Conservation (phyloP, 2,113 vertebrate genomes). For the Pangasianodon gigas region DNA sequence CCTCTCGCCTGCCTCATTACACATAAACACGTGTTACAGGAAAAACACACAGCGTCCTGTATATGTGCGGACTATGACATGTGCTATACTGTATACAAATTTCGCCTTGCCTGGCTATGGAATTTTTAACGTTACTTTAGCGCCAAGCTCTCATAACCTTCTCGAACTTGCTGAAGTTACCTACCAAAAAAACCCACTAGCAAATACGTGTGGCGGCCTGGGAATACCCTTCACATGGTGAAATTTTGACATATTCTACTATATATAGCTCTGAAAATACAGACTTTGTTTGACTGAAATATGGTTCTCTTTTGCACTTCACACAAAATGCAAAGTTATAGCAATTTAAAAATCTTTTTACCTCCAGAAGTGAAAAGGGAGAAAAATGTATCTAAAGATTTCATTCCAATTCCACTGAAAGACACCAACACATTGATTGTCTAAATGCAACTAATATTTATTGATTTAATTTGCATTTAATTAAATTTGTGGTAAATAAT, state of each 20-base stretch:
- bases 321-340: neutral
- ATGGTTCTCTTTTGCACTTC: neutral
- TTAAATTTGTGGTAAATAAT: neutral
- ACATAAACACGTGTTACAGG: constrained; percentile 56
- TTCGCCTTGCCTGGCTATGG: neutral
- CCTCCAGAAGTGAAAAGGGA: neutral
- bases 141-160: neutral
- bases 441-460: constrained; percentile 1
- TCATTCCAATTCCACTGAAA: neutral
- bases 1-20: constrained; percentile 68
- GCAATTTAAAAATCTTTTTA: neutral
- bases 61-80: constrained; percentile 30
- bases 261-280: neutral
- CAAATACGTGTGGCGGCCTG: neutral
- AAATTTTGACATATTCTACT: neutral
- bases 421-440: neutral
- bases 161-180: neutral
- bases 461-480: neutral
- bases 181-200: neutral
- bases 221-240: neutral
- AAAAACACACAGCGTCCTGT: constrained; percentile 43
- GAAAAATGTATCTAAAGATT: neutral
- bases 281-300: neutral
- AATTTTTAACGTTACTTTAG: neutral
- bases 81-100: neutral